A percentile compares a stretch with the other conserved stretches of the same genome.
Evolutionary conservation across 2,888 invertebrate species (phyloP).

Genomic region (Troides helena): DNA sequence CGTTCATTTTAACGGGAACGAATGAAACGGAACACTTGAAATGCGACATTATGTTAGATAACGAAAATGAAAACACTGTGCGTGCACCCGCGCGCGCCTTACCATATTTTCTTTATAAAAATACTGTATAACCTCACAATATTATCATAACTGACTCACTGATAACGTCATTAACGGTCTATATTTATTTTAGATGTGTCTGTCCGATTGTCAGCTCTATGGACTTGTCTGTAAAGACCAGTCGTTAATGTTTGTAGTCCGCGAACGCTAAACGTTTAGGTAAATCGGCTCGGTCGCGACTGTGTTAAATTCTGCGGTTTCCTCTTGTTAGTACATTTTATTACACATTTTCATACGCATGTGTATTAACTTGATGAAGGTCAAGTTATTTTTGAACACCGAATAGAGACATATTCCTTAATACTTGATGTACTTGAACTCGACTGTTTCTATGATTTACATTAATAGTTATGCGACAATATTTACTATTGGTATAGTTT

Average conservation of each 20-base stretch:
- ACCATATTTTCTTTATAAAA: constrained; percentile 22
- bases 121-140: constrained; percentile 27
- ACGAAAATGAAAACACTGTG: not conserved
- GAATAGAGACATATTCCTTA: no score
- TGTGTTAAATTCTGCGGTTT: constrained; percentile 24
- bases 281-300: constrained; percentile 24
- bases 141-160: constrained; percentile 43
- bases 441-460: no score
- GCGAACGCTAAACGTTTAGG: constrained; percentile 30
- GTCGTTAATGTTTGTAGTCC: not conserved
- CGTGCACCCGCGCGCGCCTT: not conserved
- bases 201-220: constrained; percentile 13
- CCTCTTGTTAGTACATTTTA: constrained; percentile 16
- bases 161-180: constrained; percentile 43
- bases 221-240: not conserved
- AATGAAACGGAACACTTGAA: constrained; percentile 14
- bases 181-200: constrained; percentile 5
- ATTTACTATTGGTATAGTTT: no score
- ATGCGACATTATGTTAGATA: constrained; percentile 12
- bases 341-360: not conserved
- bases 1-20: not conserved
- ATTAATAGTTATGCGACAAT: no score
- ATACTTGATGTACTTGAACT: no score
- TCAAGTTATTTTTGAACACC: no score
- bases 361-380: no score